Evolutionary conservation across 2,113 vertebrate genomes (phyloP), one percentile per base, ranked within the genome.

Genomic region (Silurus glanis): DNA sequence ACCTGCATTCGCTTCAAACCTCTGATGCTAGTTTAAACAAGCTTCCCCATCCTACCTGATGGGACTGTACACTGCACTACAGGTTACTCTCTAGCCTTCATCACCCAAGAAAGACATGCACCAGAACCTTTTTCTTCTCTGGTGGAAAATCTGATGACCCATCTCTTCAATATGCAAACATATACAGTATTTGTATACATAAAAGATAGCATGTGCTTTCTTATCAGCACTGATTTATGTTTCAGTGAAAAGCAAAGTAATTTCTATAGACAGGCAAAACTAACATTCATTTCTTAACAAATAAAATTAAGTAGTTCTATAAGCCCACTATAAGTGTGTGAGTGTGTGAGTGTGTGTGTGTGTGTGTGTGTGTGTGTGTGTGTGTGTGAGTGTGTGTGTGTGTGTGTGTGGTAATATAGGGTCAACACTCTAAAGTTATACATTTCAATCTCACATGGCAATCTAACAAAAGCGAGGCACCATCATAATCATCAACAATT

Each of bases 381-480:
- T 72, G 69, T 72, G 16, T 51, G 66, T 69, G 66, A 37, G 66
- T 69, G 66, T 49, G 69, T 47, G 69, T 45, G 69, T 71, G 69
- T 19, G 37, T 45, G 28, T 71, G 67, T 71, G 28, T 72, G 13
- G 0, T 74, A 49, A 19, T 19, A 47, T 4, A n/a, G 21, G 10
- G 74, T n/a, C 74, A 76, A 23, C 23, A n/a, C 23, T 53, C 23
- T 53, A 76, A 59, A 59, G 28, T 45, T 80, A 58, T 45, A 59
- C 4, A 59, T 80, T 56, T 58, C 23, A 25, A 10, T 1, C 75
- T 78, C 75, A 49, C 23, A 67, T 4, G 67, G 16, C 67, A 17
- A 49, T 25, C 25, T 58, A 80, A 80, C 9, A 4, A 58, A 23
- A 23, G 55, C 37, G 19, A 80, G 25, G 7, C 56, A 61, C 17